Conservation (phyloP, 2,888 invertebrate genomes). For the Anticlea derivata region DNA sequence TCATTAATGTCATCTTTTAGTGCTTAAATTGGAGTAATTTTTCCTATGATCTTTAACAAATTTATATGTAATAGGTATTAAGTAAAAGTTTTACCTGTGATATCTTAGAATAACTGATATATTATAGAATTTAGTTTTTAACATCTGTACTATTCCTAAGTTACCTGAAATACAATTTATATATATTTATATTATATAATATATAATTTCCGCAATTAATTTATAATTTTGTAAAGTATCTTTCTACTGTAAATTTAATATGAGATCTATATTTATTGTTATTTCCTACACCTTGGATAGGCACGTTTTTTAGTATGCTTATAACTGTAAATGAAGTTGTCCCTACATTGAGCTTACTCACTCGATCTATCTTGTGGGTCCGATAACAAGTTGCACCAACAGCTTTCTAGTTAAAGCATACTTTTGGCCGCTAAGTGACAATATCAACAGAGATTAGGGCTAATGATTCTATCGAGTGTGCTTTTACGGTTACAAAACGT, state of each 20-base stretch:
- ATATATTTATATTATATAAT: too few relatives aligned
- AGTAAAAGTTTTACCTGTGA: too few relatives aligned
- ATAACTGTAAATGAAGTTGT: conserved; percentile 12
- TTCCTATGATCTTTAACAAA: too few relatives aligned
- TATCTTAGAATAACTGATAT: too few relatives aligned
- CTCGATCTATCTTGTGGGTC: conserved; percentile 17
- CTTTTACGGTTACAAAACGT: conserved; percentile 12
- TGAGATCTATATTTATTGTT: background rate
- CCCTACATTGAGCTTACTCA: background rate
- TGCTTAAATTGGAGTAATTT: conserved; percentile 9
- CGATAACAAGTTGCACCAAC: conserved; percentile 22
- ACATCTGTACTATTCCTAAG: too few relatives aligned
- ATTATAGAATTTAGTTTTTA: too few relatives aligned
- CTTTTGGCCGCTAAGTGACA: conserved; percentile 37
- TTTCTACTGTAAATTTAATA: too few relatives aligned
- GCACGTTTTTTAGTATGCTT: background rate
- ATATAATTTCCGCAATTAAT: too few relatives aligned
- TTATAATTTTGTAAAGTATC: too few relatives aligned
- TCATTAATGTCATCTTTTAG: conserved; percentile 21
- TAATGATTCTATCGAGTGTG: conserved; percentile 47
- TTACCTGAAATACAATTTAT: too few relatives aligned
- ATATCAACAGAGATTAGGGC: conserved; percentile 38
- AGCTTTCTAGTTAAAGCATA: conserved; percentile 31
- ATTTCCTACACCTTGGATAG: background rate
- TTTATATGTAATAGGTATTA: too few relatives aligned